phyloP scores from a whole-genome alignment of 2,888 invertebrate species.

The Herminia tarsipennalis region DNA sequence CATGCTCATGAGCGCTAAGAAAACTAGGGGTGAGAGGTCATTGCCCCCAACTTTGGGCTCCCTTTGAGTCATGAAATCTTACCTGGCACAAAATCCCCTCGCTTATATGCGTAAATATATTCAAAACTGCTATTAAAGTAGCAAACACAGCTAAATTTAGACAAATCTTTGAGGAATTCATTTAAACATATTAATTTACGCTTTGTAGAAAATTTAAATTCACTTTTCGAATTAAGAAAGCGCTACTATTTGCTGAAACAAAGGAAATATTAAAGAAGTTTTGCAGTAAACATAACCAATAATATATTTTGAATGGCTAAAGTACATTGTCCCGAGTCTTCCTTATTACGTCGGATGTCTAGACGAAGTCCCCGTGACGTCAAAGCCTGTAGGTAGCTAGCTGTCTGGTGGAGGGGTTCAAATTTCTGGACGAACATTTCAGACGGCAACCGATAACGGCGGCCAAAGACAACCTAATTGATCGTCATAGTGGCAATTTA shows the following conservation, averaged over 20 bases:
- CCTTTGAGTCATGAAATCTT: conserved; percentile 56
- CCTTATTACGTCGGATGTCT: conserved; percentile 64
- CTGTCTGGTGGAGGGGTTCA: conserved; percentile 33
- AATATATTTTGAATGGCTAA: not conserved
- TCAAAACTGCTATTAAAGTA: too few relatives aligned
- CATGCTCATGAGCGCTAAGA: conserved; percentile 60
- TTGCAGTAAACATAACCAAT: too few relatives aligned
- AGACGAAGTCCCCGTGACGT: conserved; percentile 65
- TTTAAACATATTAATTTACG: not conserved
- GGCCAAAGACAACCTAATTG: conserved; percentile 19
- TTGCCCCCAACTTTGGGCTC: conserved; percentile 62
- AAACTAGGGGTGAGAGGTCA: conserved; percentile 76
- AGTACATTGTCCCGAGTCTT: conserved; percentile 61
- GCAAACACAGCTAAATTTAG: too few relatives aligned
- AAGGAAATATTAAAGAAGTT: not conserved
- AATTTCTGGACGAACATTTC: conserved; percentile 38
- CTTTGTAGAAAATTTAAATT: not conserved
- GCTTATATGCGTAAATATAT: conserved; percentile 34
- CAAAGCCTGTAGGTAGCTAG: conserved; percentile 27
- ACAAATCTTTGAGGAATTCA: conserved; percentile 5
- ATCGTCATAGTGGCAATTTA: conserved; percentile 12
- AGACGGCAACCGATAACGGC: conserved; percentile 35
- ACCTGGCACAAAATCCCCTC: conserved; percentile 49
- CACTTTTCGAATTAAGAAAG: not conserved
- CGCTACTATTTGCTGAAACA: not conserved